Percentiles rank a stretch among this genome's conserved stretches.
phyloP scores from a whole-genome alignment of 2,113 vertebrate genomes.

The Chionomys nivalis region DNA sequence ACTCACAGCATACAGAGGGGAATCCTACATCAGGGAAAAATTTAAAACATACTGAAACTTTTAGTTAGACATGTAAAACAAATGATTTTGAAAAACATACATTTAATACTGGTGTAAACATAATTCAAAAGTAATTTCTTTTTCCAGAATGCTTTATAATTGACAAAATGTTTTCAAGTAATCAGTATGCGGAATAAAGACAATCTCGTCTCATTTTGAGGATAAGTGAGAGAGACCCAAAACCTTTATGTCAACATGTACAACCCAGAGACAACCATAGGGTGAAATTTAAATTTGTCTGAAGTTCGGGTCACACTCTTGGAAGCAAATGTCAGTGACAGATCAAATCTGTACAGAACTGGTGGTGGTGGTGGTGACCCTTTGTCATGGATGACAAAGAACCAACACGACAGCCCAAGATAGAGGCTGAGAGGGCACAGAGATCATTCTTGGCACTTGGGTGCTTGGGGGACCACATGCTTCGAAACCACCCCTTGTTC shows the following conservation, averaged over 20 bases:
- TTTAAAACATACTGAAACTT: neutral
- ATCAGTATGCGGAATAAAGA: neutral
- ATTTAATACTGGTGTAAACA: neutral
- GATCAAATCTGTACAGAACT: neutral
- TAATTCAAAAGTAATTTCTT: neutral
- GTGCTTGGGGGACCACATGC: neutral
- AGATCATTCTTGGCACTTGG: too few relatives aligned
- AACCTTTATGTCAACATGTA: neutral
- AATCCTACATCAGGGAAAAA: neutral
- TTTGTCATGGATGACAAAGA: neutral
- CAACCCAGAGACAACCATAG: neutral
- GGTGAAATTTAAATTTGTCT: neutral
- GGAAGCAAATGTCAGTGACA: neutral
- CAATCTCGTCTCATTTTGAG: neutral
- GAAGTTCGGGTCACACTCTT: neutral
- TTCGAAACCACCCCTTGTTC: neutral
- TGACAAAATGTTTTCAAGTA: neutral
- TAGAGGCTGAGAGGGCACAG: neutral
- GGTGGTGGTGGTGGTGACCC: neutral
- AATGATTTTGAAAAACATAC: neutral
- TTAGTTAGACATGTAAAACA: neutral
- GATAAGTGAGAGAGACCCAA: neutral
- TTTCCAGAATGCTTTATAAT: slow-evolving; percentile 6
- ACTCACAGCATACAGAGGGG: too few relatives aligned
- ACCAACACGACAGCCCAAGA: neutral